A percentile compares a stretch with the other conserved stretches of the same genome.
phyloP scores from a whole-genome alignment of 2,888 invertebrate genomes.

The Meteorus colon region DNA sequence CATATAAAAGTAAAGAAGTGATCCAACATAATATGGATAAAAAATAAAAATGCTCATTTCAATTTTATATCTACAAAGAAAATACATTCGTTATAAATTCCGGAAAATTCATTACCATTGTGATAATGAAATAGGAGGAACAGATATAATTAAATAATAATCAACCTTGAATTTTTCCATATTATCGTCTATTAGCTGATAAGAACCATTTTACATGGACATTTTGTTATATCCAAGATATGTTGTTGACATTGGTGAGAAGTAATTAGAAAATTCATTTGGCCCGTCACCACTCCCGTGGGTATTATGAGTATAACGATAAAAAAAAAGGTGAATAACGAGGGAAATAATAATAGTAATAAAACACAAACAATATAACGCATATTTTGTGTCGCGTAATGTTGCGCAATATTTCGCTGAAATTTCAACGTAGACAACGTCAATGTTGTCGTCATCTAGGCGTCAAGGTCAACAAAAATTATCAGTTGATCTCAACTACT shows the following conservation, averaged over 20 bases:
- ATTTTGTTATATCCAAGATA: neutral
- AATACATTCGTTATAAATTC: neutral
- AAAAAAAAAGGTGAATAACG: neutral
- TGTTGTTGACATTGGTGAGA: neutral
- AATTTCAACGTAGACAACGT: conserved; percentile 33
- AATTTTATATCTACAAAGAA: neutral
- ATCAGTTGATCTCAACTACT: conserved; percentile 15
- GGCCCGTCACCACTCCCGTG: neutral
- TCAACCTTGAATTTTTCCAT: neutral
- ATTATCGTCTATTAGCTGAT: neutral
- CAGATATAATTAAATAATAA: neutral
- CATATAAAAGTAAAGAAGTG: too few relatives aligned
- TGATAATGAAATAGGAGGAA: neutral
- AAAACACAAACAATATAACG: conserved; percentile 35
- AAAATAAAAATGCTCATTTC: too few relatives aligned
- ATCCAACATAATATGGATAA: too few relatives aligned
- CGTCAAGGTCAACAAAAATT: conserved; percentile 45
- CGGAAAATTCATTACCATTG: neutral
- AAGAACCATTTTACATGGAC: neutral
- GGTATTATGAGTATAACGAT: neutral
- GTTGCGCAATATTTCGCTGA: conserved; percentile 57
- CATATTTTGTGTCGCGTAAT: conserved; percentile 51
- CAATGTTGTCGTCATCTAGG: conserved; percentile 45
- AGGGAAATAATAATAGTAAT: conserved; percentile 5
- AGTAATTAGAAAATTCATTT: conserved; percentile 7